Evolutionary conservation across 2,888 invertebrate species (phyloP), one percentile per base, ranked within the genome.

Genomic region (Caenorhabditis doughertyi): DNA sequence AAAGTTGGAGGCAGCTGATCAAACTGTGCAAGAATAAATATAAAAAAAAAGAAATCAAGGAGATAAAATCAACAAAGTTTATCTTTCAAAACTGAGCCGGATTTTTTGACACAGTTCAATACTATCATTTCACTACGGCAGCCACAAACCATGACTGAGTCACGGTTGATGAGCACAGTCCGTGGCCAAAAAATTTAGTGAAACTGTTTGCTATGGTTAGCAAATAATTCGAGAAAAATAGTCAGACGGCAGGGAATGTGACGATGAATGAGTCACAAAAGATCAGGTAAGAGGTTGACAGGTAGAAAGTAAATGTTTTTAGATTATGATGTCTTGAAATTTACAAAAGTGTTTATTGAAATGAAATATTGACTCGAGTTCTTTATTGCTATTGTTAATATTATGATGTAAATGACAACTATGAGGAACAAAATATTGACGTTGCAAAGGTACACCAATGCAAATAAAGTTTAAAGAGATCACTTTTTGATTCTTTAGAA

Each of bases 141-240:
- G 67, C 27, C 76, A 76, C 76, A 67, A 68, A 77, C 53, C 67
- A 76, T 67, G 76, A 11, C 42, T 77, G 77, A 68, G 68, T 77
- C 77, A 77, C 68, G 62, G 23, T 53, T 68, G 68, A 77, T 77
- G 77, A 77, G 68, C 68, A 44, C 77, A 49, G 77, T 76, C 44
- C 49, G 55, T 65, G 65, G 27, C 74, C 68, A 77, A 67, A 47
- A 47, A 62, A 70, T 27, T 53, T 44, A 25, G 62, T 32, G 35
- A 58, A 53, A 58, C 60, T 77, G 77, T 77, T 77, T 77, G 77
- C 60, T 39, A 47, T 62, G n/a, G 68, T 58, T 44, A 47, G 77
- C 77, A 77, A 77, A 77, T 62, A 77, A 9, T 16, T 60, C n/a
- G 18, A 35, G 53, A 76, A 67, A 77, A 68, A 42, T 51, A 49